phyloP scores from a whole-genome alignment of 2,888 invertebrate species.

The Phalera bucephala region DNA sequence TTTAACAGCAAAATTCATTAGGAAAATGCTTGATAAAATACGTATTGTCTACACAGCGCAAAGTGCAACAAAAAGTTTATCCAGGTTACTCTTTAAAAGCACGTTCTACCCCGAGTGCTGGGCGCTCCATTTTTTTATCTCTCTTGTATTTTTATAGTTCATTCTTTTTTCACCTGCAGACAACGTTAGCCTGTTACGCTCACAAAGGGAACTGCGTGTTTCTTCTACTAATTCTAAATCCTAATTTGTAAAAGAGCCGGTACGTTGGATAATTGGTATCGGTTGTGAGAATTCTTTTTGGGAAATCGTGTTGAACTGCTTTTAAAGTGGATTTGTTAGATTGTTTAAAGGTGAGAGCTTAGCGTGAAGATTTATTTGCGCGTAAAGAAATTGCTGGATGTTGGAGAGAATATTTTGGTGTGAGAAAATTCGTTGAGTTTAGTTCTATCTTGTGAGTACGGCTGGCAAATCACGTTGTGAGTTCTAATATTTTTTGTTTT shows the following conservation, averaged over 20 bases:
- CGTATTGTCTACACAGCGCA: conserved; percentile 12
- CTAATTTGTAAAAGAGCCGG: conserved; percentile 23
- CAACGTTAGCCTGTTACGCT: conserved; percentile 16
- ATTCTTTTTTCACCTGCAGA: conserved; percentile 21
- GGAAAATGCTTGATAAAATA: conserved; percentile 5
- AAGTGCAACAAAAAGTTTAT: conserved; percentile 12
- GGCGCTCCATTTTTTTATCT: conserved; percentile 9
- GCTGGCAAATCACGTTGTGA: too few species aligned
- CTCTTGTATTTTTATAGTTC: conserved; percentile 24
- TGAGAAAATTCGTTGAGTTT: too few species aligned
- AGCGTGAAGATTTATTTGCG: too few species aligned
- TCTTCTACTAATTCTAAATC: conserved; percentile 23
- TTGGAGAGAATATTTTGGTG: too few species aligned
- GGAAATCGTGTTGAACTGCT: conserved; percentile 8
- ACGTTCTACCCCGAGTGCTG: conserved; percentile 16
- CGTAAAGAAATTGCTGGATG: too few species aligned
- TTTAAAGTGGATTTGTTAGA: background rate
- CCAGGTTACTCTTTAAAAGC: conserved; percentile 19
- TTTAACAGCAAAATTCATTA: conserved; percentile 5
- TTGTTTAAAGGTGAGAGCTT: too few species aligned
- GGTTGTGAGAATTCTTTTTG: conserved; percentile 1
- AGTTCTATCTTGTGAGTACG: too few species aligned
- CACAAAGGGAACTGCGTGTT: conserved; percentile 18
- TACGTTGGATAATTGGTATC: conserved; percentile 17
- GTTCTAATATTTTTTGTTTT: too few species aligned